Evolutionary conservation across 2,888 invertebrate genomes (phyloP).

Genomic region (Drosophila atroscutellata): DNA sequence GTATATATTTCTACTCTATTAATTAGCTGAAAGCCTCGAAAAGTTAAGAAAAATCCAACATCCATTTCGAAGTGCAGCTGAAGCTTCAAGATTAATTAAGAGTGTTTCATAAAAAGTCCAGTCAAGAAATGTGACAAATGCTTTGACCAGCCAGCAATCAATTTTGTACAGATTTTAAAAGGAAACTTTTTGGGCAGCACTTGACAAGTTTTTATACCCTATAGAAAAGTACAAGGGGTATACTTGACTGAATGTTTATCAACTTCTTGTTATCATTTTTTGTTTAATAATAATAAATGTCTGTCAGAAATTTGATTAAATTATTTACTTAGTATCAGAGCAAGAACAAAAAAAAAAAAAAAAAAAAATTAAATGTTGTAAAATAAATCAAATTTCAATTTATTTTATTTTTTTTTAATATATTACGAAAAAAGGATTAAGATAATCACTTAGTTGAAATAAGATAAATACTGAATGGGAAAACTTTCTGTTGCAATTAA

Average conservation of each 20-base stretch:
- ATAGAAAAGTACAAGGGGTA: background rate
- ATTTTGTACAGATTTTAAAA: constrained; percentile 18
- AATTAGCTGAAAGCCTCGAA: background rate
- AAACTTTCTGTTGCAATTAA: background rate
- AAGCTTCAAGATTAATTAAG: constrained; percentile 32
- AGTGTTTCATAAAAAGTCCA: constrained; percentile 32
- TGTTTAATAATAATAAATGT: background rate
- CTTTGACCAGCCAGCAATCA: constrained; percentile 22
- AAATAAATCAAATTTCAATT: background rate
- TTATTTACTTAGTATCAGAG: too few species aligned
- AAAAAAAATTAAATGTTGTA: too few species aligned
- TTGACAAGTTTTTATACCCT: constrained; percentile 10
- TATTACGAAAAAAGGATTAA: background rate
- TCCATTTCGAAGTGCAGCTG: constrained; percentile 18
- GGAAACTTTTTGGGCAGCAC: constrained; percentile 8
- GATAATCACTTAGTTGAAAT: too few species aligned
- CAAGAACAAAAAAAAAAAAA: too few species aligned
- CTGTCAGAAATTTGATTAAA: too few species aligned
- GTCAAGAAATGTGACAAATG: constrained; percentile 17
- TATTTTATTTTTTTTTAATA: background rate
- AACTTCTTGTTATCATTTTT: rapidly evolving
- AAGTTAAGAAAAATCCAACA: background rate
- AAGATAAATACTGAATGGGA: background rate
- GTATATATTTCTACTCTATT: background rate
- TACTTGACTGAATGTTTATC: background rate